Conservation (phyloP, 2,797 vertebrate genomes). For the Sebastes cheni region DNA sequence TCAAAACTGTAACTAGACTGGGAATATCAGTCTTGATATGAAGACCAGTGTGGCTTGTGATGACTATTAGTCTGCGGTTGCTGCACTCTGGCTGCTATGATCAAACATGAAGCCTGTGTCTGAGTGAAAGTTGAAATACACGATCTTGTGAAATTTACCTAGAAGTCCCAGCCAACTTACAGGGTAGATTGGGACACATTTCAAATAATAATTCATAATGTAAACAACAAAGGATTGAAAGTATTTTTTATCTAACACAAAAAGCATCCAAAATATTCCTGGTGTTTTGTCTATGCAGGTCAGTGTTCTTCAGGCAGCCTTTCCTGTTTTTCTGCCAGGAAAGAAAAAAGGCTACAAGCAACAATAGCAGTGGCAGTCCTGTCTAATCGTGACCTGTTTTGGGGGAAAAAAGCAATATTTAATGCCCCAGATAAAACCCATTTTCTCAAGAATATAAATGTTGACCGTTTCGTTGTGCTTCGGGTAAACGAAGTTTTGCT, state of each 20-base stretch:
- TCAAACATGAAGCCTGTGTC: neutral
- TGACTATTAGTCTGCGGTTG: constrained; percentile 7
- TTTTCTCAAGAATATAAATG: constrained; percentile 25
- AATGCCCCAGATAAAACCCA: constrained; percentile 18
- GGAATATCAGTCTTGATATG: neutral
- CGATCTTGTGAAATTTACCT: constrained; percentile 1
- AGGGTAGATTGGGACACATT: neutral
- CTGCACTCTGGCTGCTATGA: neutral
- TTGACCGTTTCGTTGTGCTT: neutral
- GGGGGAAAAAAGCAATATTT: neutral
- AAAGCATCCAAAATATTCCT: neutral
- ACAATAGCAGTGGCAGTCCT: constrained; percentile 3
- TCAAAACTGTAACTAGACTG: constrained; percentile 21
- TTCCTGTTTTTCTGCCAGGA: neutral
- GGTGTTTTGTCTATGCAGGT: constrained; percentile 8
- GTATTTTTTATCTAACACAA: neutral
- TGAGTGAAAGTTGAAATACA: constrained; percentile 22
- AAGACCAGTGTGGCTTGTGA: neutral
- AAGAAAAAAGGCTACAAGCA: neutral
- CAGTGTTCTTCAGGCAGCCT: neutral
- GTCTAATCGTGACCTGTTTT: constrained; percentile 34
- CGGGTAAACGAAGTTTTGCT: constrained; percentile 1
- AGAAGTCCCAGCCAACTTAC: constrained; percentile 11
- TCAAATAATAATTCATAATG: neutral
- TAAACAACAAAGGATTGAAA: neutral